Evolutionary conservation across 2,888 invertebrate species (phyloP), one percentile per base, ranked within the genome.

Genomic region (Adelphocoris suturalis): DNA sequence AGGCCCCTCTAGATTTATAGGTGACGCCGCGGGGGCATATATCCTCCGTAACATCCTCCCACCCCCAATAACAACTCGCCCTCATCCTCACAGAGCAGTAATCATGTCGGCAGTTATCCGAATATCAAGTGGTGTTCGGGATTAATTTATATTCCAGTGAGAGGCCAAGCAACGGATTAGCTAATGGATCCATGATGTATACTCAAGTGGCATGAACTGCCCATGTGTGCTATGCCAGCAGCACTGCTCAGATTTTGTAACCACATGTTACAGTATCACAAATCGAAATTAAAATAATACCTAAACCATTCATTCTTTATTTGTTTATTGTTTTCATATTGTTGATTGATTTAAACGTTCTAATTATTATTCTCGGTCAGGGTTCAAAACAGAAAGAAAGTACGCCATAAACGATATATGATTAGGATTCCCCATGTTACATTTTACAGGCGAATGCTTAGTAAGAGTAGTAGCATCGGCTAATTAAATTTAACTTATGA

Each of bases 81-180:
- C 68, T 27, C 68, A 27, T 68, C n/a, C 68, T 23, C 23, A 68
- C 7, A 68, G 23, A 5, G 19, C 68, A 23, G 68, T 68, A 68
- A 68, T 68, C 68, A 68, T 19, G 68, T 68, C 68, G 68, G 68
- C 68, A 68, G 68, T 68, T 68, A 68, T 68, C 68, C 23, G 68
- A 68, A 68, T 68, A 68, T 68, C 68, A 68, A 68, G 68, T 68
- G 68, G 68, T 52, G 52, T 68, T 61, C 61, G 9, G 61, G 2
- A n/a, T 68, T 68, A 68, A 68, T 68, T 68, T 68, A 68, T 68
- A 68, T 68, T 68, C 68, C 19, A 68, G 23, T 0, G 23, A 68
- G 68, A 68, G 13, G 7, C 68, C 68, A 68, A 68, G 23, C 68
- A 68, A 68, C 68, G 68, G 68, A 68, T 68, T 68, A 68, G 68